Percentiles rank a stretch among this genome's conserved stretches.
Conservation (phyloP, 2,113 vertebrate species). For the Pholis gunnellus region DNA sequence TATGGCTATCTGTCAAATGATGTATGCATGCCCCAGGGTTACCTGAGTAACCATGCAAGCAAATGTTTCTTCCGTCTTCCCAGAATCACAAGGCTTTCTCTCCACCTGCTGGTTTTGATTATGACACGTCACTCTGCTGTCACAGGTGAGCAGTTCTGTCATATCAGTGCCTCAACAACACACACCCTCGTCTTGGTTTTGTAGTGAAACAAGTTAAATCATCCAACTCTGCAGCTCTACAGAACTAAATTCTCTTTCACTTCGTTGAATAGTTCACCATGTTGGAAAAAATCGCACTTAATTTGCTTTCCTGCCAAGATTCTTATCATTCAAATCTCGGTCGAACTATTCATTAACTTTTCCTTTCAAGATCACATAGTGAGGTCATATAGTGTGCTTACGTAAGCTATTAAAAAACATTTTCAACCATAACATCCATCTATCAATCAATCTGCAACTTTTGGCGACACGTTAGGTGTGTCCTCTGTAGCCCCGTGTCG, state of each 20-base stretch:
- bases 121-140: fast-evolving
- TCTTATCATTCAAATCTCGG: not conserved
- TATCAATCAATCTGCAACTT: too few species aligned
- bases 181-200: not conserved
- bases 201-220: not conserved
- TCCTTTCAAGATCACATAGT: not conserved
- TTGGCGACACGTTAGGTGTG: too few species aligned
- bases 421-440: too few species aligned
- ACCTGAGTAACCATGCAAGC: not conserved
- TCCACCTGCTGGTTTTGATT: not conserved
- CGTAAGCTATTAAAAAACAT: too few species aligned
- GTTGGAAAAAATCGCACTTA: not conserved
- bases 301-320: not conserved
- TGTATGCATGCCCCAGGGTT: not conserved
- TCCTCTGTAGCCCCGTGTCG: too few species aligned
- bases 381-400: not conserved
- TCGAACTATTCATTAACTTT: not conserved
- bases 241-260: not conserved
- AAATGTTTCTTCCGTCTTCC: not conserved
- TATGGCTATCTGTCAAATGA: not conserved
- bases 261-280: not conserved
- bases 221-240: not conserved
- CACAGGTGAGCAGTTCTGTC: conserved; percentile 42
- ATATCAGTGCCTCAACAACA: not conserved
- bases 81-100: not conserved